These are phyloP conservation scores for Coenonympha arcania DNA, from an alignment of 2,888 invertebrate genomes.

Conservation along the genomic window DNA sequence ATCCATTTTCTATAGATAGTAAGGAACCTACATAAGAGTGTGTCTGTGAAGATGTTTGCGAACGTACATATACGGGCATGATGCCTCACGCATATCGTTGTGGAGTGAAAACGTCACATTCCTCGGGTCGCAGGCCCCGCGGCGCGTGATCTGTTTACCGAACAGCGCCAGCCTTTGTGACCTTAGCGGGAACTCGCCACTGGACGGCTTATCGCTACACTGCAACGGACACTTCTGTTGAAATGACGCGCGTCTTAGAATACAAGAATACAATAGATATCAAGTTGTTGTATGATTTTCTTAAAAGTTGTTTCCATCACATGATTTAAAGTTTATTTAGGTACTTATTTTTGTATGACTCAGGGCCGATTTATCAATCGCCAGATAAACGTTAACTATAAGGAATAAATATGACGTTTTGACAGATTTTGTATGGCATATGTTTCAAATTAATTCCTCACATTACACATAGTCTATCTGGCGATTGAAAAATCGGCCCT, in stretches of 20 bases:
- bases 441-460: too few species aligned
- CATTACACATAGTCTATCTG: too few species aligned
- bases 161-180: conserved; percentile 46
- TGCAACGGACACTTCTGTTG: conserved; percentile 20
- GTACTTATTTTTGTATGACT: too few species aligned
- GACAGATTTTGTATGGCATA: too few species aligned
- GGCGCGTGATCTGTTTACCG: conserved; percentile 50
- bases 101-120: conserved; percentile 54
- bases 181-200: conserved; percentile 41
- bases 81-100: conserved; percentile 23
- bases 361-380: too few species aligned
- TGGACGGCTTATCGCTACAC: conserved; percentile 19
- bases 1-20: too few species aligned
- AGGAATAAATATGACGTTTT: too few species aligned
- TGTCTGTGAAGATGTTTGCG: neutral
- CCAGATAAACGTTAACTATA: too few species aligned
- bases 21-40: neutral
- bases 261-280: neutral
- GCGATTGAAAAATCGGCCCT: too few species aligned
- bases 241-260: conserved; percentile 11
- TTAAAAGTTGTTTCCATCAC: neutral
- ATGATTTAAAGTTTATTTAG: too few species aligned
- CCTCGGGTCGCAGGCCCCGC: conserved; percentile 36
- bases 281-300: too few species aligned
- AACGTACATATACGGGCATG: conserved; percentile 2